Evolutionary conservation across 1,140 invertebrate species (phyloP), one percentile per base, ranked within the genome.

Genomic region (Bombus affinis): DNA sequence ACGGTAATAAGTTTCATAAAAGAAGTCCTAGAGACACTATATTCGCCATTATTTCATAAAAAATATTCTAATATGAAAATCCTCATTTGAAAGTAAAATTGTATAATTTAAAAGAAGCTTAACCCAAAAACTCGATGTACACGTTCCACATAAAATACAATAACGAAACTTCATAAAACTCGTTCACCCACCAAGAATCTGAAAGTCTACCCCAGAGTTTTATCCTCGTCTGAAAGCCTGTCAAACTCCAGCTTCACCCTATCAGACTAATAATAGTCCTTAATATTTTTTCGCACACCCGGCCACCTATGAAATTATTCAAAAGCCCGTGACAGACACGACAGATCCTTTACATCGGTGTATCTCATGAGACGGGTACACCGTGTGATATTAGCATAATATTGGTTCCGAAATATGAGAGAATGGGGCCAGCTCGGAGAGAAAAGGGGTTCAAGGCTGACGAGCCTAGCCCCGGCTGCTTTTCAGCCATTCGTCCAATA

Each of bases 341-440:
- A 75, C 66, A 73, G 79, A 73, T 66, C 81, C 73, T 82, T 85
- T 75, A 83, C 88, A 81, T 84, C 57, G 59, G 65, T 83, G 89
- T 81, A 86, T 86, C 88, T 62, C 76, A 70, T 47, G 47, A 53
- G 73, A 68, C 85, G n/a, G 77, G 47, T 70, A 81, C 66, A 62
- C 81, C 47, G 78, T 39, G 76, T 32, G 37, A 37, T 86, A 93
- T 93, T 93, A 93, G 92, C 92, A 93, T 93, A 92, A 92, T 93
- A 93, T 93, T 92, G 92, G 92, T 93, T 91, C 83, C 85, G 87
- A 93, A 92, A 93, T 92, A 93, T 93, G 86, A 88, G 89, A 87
- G 87, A 88, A 88, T 86, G 70, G 81, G 86, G 47, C 47, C 18
- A 53, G 6, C 47, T 53, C 47, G 59, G 57, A 13, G 66, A 0